phyloP scores from a whole-genome alignment of 2,113 vertebrate species.

The Salminus brasiliensis region DNA sequence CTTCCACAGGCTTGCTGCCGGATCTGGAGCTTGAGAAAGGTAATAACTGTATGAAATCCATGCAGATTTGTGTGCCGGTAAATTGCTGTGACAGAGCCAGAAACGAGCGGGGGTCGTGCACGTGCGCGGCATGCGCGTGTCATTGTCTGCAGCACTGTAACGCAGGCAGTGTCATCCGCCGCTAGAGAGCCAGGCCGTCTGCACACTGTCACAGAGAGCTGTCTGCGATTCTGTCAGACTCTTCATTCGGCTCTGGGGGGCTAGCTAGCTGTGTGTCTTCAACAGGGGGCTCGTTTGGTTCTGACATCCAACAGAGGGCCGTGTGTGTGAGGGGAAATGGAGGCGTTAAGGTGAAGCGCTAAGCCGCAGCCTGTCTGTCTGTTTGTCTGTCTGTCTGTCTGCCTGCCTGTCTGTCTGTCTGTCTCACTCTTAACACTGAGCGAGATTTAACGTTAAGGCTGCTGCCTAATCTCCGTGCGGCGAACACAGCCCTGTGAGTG shows the following conservation, averaged over 20 bases:
- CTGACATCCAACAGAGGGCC: neutral
- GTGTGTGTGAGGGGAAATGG: neutral
- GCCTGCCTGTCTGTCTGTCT: slow-evolving; percentile 7
- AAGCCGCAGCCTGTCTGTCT: slow-evolving; percentile 16
- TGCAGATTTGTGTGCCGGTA: neutral
- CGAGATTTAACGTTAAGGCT: neutral
- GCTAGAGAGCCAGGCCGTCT: slow-evolving; percentile 16
- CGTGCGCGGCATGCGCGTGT: neutral
- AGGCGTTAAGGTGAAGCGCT: neutral
- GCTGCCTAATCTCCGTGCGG: slow-evolving; percentile 2
- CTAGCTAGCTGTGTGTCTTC: neutral
- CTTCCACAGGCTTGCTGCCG: slow-evolving; percentile 50
- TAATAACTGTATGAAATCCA: slow-evolving; percentile 55
- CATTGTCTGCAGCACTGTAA: neutral
- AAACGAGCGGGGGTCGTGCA: neutral
- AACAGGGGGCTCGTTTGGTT: neutral
- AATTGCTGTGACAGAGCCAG: slow-evolving; percentile 5
- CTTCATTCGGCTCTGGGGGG: no score
- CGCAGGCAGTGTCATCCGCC: neutral
- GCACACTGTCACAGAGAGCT: neutral
- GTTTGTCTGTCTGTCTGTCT: slow-evolving; percentile 7
- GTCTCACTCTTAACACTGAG: neutral
- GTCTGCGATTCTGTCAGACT: neutral
- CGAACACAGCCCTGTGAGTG: neutral
- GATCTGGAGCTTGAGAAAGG: slow-evolving; percentile 61